Conservation (phyloP, 2,113 vertebrate genomes). For the Pluvianellus socialis region DNA sequence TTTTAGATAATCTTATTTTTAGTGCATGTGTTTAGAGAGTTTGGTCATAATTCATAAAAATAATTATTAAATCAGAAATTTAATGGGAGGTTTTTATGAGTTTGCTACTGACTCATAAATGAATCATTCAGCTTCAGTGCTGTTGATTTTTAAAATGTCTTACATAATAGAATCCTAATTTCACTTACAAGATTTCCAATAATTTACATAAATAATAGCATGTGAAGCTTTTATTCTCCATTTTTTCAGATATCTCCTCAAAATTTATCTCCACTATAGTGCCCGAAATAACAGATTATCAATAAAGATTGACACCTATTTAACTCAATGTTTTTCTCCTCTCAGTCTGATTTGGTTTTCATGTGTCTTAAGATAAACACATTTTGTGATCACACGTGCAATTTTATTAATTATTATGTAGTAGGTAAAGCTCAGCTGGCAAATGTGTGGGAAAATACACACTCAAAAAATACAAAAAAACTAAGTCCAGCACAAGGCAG, state of each 20-base stretch:
- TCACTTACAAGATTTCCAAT: background rate
- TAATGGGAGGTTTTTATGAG: background rate
- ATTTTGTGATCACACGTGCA: background rate
- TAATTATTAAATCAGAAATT: background rate
- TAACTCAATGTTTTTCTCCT: background rate
- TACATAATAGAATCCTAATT: background rate
- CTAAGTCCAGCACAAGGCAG: background rate
- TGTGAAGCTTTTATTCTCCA: background rate
- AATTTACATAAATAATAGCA: background rate
- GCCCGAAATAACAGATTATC: background rate
- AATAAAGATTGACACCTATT: background rate
- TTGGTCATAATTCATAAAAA: background rate
- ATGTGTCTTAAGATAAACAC: background rate
- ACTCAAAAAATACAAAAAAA: background rate
- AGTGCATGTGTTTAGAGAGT: background rate
- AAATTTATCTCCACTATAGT: background rate
- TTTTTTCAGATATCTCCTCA: background rate
- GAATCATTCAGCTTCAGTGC: background rate
- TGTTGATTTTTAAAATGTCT: background rate
- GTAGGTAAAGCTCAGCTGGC: background rate
- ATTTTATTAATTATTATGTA: background rate
- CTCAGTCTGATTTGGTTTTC: background rate
- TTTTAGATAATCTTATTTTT: constrained; percentile 6
- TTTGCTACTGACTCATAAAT: constrained; percentile 1
- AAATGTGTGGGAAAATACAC: background rate